Percentiles rank a stretch among this genome's conserved stretches.
Conservation (phyloP, 2,888 invertebrate genomes). For the Drosophila buzzatii region DNA sequence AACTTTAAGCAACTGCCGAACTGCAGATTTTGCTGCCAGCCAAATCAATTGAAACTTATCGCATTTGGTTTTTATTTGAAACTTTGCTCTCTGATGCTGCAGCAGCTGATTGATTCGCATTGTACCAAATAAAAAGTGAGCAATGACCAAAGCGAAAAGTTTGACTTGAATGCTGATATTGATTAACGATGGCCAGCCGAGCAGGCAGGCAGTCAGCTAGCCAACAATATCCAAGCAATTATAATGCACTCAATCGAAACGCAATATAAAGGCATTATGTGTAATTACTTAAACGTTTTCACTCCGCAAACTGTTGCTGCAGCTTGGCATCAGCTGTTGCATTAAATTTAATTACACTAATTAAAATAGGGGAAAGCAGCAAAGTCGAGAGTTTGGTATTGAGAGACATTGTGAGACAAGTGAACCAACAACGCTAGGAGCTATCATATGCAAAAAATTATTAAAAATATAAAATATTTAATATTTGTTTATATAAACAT, state of each 20-base stretch:
- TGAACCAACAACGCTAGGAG: too few relatives aligned
- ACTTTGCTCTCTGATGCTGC: constrained; percentile 3
- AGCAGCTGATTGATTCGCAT: constrained; percentile 50
- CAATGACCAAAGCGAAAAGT: constrained; percentile 33
- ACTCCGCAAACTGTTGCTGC: background rate
- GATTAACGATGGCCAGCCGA: constrained; percentile 19
- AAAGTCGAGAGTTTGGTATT: background rate
- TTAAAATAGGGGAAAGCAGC: background rate
- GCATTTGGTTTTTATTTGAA: background rate
- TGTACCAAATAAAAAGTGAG: constrained; percentile 21
- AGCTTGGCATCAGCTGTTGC: background rate
- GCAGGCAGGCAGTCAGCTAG: background rate
- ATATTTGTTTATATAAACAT: too few relatives aligned
- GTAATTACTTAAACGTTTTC: background rate
- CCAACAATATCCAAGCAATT: constrained; percentile 12
- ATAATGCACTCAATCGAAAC: constrained; percentile 1
- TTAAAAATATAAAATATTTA: too few relatives aligned
- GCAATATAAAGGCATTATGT: constrained; percentile 6
- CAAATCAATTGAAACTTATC: constrained; percentile 55
- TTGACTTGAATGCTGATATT: constrained; percentile 23
- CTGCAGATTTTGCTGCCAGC: constrained; percentile 2
- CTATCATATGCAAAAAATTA: too few relatives aligned
- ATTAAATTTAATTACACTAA: background rate
- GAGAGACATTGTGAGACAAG: background rate
- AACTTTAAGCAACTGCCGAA: constrained; percentile 21